These are phyloP conservation scores for Liopterus haemorrhoidalis DNA, from an alignment of 2,888 invertebrate genomes.

Conservation along the genomic window DNA sequence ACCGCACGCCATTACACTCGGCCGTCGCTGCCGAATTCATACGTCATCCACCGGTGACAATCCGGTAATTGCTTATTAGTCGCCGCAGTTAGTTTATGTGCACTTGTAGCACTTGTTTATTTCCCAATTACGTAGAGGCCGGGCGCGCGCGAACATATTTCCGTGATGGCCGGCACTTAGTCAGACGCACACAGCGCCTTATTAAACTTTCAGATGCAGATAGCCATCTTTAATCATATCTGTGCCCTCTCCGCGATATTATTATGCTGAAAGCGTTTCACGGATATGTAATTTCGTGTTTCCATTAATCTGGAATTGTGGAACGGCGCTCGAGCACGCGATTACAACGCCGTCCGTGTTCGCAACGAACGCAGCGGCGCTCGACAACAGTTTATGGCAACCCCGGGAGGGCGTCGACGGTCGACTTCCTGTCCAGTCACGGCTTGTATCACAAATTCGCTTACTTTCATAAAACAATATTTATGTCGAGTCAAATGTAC, in stretches of 20 bases:
- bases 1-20: constrained; percentile 16
- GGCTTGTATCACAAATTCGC: no score
- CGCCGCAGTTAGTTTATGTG: background rate
- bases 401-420: constrained; percentile 7
- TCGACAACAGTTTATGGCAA: no score
- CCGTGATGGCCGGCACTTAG: constrained; percentile 42
- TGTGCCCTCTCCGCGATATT: no score
- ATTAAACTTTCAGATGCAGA: constrained; percentile 45
- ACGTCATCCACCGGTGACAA: constrained; percentile 10
- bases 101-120: constrained; percentile 2
- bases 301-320: constrained; percentile 30
- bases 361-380: no score
- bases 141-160: constrained; percentile 34
- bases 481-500: no score
- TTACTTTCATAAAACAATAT: no score
- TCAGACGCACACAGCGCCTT: constrained; percentile 41
- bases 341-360: no score
- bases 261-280: constrained; percentile 39
- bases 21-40: constrained; percentile 4
- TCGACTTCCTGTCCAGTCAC: constrained; percentile 9
- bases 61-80: constrained; percentile 17
- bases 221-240: constrained; percentile 47
- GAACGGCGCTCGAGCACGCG: constrained; percentile 16
- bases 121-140: constrained; percentile 20
- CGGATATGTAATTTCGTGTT: constrained; percentile 39